phyloP scores from a whole-genome alignment of 2,888 invertebrate species.

The Leptinotarsa juncta region DNA sequence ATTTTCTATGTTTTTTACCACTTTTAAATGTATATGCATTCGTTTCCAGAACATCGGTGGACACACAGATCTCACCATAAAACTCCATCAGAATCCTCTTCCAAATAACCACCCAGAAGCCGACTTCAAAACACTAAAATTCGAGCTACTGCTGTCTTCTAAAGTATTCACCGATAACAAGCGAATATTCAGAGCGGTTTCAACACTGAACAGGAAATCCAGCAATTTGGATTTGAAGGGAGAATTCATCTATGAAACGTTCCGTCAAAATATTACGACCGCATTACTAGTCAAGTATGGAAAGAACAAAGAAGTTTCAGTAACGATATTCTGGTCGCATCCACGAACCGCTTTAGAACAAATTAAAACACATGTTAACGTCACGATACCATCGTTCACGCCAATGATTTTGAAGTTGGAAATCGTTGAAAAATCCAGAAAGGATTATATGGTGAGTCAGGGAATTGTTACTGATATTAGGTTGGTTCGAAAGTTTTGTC shows the following conservation, averaged over 20 bases:
- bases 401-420: slow-evolving; percentile 76
- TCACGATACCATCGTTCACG: slow-evolving; percentile 79
- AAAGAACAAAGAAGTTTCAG: slow-evolving; percentile 71
- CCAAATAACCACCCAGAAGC: slow-evolving; percentile 65
- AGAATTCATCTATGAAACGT: slow-evolving; percentile 68
- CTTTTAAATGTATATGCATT: no score
- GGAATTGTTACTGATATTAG: neutral
- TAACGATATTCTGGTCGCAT: slow-evolving; percentile 70
- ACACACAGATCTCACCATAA: slow-evolving; percentile 78
- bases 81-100: slow-evolving; percentile 76
- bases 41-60: slow-evolving; percentile 74
- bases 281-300: slow-evolving; percentile 69
- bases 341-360: slow-evolving; percentile 77
- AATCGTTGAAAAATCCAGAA: slow-evolving; percentile 75
- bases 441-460: slow-evolving; percentile 76
- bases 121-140: slow-evolving; percentile 71
- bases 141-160: slow-evolving; percentile 70
- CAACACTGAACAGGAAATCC: slow-evolving; percentile 74
- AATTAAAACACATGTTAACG: slow-evolving; percentile 77
- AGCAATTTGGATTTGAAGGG: slow-evolving; percentile 76
- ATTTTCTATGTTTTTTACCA: no score
- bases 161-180: slow-evolving; percentile 67
- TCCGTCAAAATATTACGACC: slow-evolving; percentile 70
- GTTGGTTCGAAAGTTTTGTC: no score
- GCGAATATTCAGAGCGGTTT: slow-evolving; percentile 70